Evolutionary conservation across 2,888 invertebrate species (phyloP), one percentile per base, ranked within the genome.

Genomic region (Litoditis marina): DNA sequence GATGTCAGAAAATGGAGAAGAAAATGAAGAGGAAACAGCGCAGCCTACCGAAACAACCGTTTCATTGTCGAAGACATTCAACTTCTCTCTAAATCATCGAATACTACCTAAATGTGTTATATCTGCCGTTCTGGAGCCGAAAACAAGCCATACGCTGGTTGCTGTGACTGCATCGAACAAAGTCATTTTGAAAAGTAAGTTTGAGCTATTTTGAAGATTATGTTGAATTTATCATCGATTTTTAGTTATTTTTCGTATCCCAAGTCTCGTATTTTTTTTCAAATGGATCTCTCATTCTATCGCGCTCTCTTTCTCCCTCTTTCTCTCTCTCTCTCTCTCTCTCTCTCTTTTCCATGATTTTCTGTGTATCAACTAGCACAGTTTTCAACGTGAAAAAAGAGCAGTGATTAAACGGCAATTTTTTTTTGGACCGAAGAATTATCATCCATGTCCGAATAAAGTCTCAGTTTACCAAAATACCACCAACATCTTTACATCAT

Each of bases 11-110:
- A 50, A 11, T 39, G n/a, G n/a, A n/a, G 39, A 50, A 11, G 25
- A 27, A 4, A 27, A 50, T 6, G 6, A n/a, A 7, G 22, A 2
- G n/a, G 50, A 50, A 6, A 25, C 22, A 11, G n/a, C 50, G 4
- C 19, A 19, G 25, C 4, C 6, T 25, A 22, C 50, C 2, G 50
- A 50, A n/a, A 27, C 25, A 5, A 27, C 30, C 28, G 5, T 50
- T n/a, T 22, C 28, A 27, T 50, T 50, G 27, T 25, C 30, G 2
- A 22, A 22, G 5, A 50, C 22, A 28, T 22, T 27, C 27, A 50
- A 50, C 27, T 50, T 27, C 8, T 50, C 50, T 50, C 50, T 50
- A 22, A 50, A 50, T 50, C 50, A 50, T 50, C 50, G 50, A 6
- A 28, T 50, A 22, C 25, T 50, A 6, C 30, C 50, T 2, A 22